These are phyloP conservation scores for Drosophila orosa DNA, from an alignment of 1,140 invertebrate genomes.

Conservation along the genomic window DNA sequence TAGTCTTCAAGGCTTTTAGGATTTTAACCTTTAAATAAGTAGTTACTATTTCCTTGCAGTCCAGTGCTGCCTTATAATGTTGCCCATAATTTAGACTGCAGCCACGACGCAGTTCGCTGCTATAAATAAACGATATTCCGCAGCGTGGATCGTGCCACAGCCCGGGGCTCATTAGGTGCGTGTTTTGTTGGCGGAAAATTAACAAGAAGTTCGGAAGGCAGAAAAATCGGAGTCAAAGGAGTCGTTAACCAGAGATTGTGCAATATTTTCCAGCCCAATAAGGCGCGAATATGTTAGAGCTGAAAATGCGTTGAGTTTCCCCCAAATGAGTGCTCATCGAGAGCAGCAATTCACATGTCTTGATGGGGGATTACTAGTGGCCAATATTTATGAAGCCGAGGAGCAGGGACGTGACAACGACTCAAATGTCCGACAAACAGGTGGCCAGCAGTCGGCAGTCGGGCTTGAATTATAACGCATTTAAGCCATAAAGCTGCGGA, in stretches of 20 bases:
- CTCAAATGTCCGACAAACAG: constrained; percentile 50
- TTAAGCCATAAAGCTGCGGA: constrained; percentile 68
- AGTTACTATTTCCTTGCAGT: not conserved
- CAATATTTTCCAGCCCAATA: constrained; percentile 15
- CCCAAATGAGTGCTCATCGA: constrained; percentile 33
- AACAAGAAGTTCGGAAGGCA: constrained; percentile 15
- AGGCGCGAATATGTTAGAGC: constrained; percentile 5
- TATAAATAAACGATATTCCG: constrained; percentile 55
- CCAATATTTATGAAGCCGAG: constrained; percentile 31
- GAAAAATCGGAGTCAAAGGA: constrained; percentile 16
- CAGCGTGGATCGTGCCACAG: constrained; percentile 41
- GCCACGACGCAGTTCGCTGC: constrained; percentile 21
- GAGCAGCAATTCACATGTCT: constrained; percentile 11
- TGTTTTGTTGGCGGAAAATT: constrained; percentile 42
- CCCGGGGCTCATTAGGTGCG: constrained; percentile 59
- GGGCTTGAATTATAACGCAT: constrained; percentile 71
- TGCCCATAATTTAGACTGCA: constrained; percentile 65
- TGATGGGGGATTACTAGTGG: constrained; percentile 9
- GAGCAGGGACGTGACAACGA: constrained; percentile 59
- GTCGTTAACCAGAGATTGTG: constrained; percentile 22
- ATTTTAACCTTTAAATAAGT: not conserved
- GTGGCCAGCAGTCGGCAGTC: constrained; percentile 27
- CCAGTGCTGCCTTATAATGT: constrained; percentile 38
- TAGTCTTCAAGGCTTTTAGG: not conserved
- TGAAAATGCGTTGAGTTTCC: constrained; percentile 19